Percentiles rank a stretch among this genome's conserved stretches.
phyloP scores from a whole-genome alignment of 2,113 vertebrate genomes.

The Capreolus pygargus region DNA sequence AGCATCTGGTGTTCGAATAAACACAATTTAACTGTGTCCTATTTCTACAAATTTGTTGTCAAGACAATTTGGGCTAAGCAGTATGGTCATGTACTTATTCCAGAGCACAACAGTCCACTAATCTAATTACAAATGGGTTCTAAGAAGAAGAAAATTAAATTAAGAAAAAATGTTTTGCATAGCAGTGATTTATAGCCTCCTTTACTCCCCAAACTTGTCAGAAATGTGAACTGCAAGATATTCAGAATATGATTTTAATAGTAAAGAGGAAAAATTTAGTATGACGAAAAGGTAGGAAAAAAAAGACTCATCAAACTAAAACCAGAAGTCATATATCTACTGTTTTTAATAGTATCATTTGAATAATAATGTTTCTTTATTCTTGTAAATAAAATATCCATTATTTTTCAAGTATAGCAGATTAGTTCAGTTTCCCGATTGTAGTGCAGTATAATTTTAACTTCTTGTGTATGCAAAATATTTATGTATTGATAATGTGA shows the following conservation, averaged over 20 bases:
- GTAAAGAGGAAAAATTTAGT: neutral
- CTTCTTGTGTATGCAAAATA: neutral
- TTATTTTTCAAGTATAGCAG: neutral
- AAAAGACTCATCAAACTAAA: neutral
- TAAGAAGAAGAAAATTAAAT: constrained; percentile 59
- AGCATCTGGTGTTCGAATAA: neutral
- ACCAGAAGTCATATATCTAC: neutral
- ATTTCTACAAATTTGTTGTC: constrained; percentile 17
- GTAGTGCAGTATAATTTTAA: neutral
- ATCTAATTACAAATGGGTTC: constrained; percentile 45
- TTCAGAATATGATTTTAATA: neutral
- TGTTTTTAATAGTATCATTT: neutral
- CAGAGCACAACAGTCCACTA: neutral
- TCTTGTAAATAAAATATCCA: neutral
- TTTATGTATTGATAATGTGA: neutral
- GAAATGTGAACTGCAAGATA: neutral
- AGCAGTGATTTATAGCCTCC: constrained; percentile 42
- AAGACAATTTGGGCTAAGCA: constrained; percentile 48
- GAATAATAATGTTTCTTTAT: neutral
- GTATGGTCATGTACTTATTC: neutral
- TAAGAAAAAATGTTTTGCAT: constrained; percentile 49
- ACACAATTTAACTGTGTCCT: constrained; percentile 3
- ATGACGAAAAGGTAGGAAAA: neutral
- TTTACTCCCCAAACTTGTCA: neutral
- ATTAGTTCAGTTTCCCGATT: neutral